Evolutionary conservation across 2,797 vertebrate genomes (phyloP).

Genomic region (Mustela erminea): DNA sequence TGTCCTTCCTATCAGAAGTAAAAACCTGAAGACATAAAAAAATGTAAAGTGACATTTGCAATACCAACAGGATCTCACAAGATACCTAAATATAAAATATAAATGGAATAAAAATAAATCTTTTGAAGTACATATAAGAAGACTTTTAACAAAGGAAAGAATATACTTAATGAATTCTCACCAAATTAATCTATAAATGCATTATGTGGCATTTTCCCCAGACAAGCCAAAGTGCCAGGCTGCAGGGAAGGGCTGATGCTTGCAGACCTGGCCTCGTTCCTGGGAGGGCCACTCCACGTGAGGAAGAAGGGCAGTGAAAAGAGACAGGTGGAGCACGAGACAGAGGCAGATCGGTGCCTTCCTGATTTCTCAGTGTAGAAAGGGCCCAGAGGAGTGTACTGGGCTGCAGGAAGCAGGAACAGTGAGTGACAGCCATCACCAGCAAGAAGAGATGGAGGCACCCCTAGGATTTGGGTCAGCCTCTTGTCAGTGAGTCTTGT

Average conservation of each 20-base stretch:
- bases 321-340: neutral
- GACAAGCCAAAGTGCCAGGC: neutral
- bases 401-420: neutral
- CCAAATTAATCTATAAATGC: neutral
- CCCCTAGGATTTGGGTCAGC: neutral
- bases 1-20: neutral
- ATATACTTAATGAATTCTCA: neutral
- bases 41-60: neutral
- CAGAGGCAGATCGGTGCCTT: neutral
- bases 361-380: neutral
- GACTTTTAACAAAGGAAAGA: neutral
- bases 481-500: neutral
- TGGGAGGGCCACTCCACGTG: neutral
- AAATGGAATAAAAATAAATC: constrained; percentile 29
- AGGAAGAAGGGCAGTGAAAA: neutral
- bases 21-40: neutral
- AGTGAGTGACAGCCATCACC: neutral
- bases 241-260: neutral
- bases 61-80: neutral
- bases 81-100: neutral
- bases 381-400: neutral
- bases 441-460: neutral
- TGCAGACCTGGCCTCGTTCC: neutral
- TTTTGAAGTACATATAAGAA: neutral
- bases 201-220: neutral